Conservation (phyloP, 2,797 vertebrate species). For the Peromyscus melanophrys region DNA sequence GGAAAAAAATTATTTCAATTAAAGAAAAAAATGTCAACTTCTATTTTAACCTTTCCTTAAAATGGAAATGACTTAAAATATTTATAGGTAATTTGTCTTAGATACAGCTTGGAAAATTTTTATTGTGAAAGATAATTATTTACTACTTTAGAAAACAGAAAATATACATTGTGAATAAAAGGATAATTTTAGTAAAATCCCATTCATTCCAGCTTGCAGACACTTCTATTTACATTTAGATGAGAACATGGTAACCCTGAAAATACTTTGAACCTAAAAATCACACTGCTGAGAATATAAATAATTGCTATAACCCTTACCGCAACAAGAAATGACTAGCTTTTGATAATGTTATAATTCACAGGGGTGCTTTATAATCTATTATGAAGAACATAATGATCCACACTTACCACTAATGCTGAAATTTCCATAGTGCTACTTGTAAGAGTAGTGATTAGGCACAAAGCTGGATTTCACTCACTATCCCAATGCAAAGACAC, state of each 20-base stretch:
- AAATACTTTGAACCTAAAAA: slow-evolving; percentile 60
- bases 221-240: slow-evolving; percentile 80
- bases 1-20: background rate
- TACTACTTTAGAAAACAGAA: slow-evolving; percentile 1
- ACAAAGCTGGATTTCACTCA: background rate
- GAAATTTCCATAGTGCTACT: background rate
- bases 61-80: slow-evolving; percentile 38
- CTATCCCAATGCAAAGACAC: background rate
- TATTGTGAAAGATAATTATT: slow-evolving; percentile 76
- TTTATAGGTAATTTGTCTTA: slow-evolving; percentile 65
- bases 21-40: background rate
- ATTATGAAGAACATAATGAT: background rate
- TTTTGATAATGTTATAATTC: background rate
- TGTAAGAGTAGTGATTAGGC: background rate
- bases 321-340: slow-evolving; percentile 60
- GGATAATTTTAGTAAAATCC: slow-evolving; percentile 65
- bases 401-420: background rate
- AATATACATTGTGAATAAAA: background rate
- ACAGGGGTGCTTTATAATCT: background rate
- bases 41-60: background rate
- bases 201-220: slow-evolving; percentile 74
- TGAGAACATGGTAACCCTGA: slow-evolving; percentile 30
- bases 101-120: slow-evolving; percentile 48
- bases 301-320: slow-evolving; percentile 61
- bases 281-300: background rate